phyloP scores from a whole-genome alignment of 2,888 invertebrate genomes.

The Orthosia gothica region DNA sequence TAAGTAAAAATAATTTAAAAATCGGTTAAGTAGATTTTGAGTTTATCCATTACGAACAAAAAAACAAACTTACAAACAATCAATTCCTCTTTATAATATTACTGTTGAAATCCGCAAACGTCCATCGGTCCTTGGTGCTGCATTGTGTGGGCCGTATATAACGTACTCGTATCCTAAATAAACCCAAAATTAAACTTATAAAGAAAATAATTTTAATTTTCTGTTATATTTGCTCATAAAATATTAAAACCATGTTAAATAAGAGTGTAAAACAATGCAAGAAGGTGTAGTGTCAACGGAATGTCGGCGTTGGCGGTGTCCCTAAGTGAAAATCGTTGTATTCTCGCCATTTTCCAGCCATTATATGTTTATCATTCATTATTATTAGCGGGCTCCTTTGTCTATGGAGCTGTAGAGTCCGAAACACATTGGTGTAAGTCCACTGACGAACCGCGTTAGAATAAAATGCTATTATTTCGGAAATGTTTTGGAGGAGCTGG shows the following conservation, averaged over 20 bases:
- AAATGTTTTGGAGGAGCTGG: too few relatives aligned
- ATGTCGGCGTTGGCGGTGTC: slow-evolving; percentile 44
- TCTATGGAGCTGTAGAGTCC: slow-evolving; percentile 7
- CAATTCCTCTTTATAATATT: too few relatives aligned
- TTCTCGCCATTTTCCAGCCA: slow-evolving; percentile 31
- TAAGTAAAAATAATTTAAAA: too few relatives aligned
- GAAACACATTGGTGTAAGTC: slow-evolving; percentile 37
- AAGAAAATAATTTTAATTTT: slow-evolving; percentile 10
- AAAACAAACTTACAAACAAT: too few relatives aligned
- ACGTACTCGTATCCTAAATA: background rate
- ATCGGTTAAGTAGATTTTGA: too few relatives aligned
- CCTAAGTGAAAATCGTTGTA: slow-evolving; percentile 39
- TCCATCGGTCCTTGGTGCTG: background rate
- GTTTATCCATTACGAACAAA: too few relatives aligned
- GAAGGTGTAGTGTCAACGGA: slow-evolving; percentile 54
- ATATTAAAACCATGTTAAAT: slow-evolving; percentile 49
- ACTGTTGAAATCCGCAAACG: background rate
- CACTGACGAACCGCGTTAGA: background rate
- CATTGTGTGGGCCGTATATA: too few relatives aligned
- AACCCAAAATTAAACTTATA: background rate
- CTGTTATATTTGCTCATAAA: slow-evolving; percentile 10
- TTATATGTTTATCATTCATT: slow-evolving; percentile 48
- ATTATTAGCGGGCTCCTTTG: slow-evolving; percentile 39
- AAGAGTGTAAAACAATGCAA: slow-evolving; percentile 51
- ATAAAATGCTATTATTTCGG: too few relatives aligned